These are phyloP conservation scores for Philypnodon macrostomus DNA, from an alignment of 2,797 vertebrate genomes.

Conservation along the genomic window DNA sequence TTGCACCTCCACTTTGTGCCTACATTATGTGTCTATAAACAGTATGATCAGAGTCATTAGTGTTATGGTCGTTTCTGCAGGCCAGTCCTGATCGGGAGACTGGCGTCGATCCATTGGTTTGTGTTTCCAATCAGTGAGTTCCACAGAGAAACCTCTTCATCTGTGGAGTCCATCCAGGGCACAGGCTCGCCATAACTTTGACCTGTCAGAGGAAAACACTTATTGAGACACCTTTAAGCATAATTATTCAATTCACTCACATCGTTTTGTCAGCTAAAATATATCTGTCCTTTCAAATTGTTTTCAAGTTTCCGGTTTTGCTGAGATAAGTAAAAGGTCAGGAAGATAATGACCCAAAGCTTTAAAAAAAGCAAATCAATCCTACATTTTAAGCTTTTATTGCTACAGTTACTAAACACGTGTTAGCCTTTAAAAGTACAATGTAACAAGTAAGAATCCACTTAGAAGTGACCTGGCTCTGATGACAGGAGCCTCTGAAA, in stretches of 20 bases:
- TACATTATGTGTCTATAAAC: constrained; percentile 4
- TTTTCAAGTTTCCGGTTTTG: no score
- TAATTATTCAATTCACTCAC: neutral
- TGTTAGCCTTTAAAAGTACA: no score
- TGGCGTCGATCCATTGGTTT: constrained; percentile 83
- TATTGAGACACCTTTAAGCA: no score
- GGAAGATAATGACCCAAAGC: no score
- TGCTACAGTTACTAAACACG: no score
- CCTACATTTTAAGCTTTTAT: no score
- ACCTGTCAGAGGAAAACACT: constrained; percentile 69
- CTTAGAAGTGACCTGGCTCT: constrained; percentile 15
- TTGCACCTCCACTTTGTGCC: constrained; percentile 29
- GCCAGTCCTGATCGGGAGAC: constrained; percentile 86
- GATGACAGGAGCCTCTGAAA: constrained; percentile 44
- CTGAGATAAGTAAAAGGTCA: no score
- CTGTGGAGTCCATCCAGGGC: constrained; percentile 94
- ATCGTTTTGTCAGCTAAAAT: neutral
- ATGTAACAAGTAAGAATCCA: neutral
- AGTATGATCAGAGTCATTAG: constrained; percentile 12
- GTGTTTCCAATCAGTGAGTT: constrained; percentile 80
- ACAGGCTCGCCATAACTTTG: constrained; percentile 88
- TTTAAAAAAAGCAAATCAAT: no score
- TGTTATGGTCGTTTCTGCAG: constrained; percentile 65
- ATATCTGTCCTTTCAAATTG: no score
- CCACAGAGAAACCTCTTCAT: constrained; percentile 85